Conservation (phyloP, 2,888 invertebrate species). For the Alloplasta piceator region DNA sequence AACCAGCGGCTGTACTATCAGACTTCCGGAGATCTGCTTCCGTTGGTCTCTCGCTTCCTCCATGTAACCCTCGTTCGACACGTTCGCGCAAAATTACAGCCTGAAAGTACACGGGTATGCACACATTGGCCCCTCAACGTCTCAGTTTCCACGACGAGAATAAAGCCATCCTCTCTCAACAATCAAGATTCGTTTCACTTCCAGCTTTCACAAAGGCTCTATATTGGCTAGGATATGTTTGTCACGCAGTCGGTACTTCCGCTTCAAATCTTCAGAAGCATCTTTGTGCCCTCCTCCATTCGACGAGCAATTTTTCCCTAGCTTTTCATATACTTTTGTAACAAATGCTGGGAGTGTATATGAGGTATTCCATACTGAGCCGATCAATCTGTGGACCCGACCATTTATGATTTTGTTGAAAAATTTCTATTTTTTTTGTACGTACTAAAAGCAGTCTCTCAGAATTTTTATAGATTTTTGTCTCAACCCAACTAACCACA, state of each 20-base stretch:
- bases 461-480: too few species aligned
- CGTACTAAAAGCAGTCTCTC: too few species aligned
- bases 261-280: constrained; percentile 3
- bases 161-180: constrained; percentile 20
- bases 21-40: constrained; percentile 52
- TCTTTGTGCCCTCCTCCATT: too few species aligned
- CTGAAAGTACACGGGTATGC: constrained; percentile 27
- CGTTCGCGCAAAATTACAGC: constrained; percentile 47
- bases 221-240: constrained; percentile 7
- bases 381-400: too few species aligned
- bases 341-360: too few species aligned
- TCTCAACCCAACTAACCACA: too few species aligned
- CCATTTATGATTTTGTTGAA: too few species aligned
- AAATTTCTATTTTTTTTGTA: too few species aligned
- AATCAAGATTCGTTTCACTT: constrained; percentile 45
- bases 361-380: too few species aligned
- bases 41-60: constrained; percentile 39
- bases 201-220: constrained; percentile 7
- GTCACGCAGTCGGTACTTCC: constrained; percentile 11
- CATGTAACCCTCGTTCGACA: constrained; percentile 36
- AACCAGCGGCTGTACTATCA: constrained; percentile 44
- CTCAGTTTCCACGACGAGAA: neutral
- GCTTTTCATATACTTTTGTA: too few species aligned
- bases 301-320: too few species aligned
- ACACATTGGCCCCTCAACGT: neutral